phyloP scores from a whole-genome alignment of 2,113 vertebrate species.

The Phocoena sinus region DNA sequence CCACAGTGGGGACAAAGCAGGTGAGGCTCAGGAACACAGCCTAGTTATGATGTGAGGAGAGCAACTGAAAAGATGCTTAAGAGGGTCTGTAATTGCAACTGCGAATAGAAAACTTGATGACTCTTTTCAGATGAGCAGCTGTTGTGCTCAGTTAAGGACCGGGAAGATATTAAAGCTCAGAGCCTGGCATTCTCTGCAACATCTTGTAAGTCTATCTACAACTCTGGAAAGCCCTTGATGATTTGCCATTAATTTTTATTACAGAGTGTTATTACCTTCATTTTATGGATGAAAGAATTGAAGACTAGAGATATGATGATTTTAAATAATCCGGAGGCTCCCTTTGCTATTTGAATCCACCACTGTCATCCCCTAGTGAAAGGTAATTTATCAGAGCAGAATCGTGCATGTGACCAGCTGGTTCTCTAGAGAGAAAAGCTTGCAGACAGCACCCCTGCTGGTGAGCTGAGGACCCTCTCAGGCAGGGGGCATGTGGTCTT shows the following conservation, averaged over 20 bases:
- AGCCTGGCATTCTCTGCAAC: not conserved
- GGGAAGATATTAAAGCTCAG: not conserved
- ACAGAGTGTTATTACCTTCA: constrained; percentile 12
- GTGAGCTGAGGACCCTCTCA: rapidly evolving
- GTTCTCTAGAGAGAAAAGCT: not conserved
- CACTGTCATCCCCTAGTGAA: not conserved
- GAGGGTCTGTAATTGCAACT: not conserved
- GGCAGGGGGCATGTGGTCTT: too few relatives aligned
- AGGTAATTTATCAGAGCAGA: not conserved
- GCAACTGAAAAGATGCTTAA: too few relatives aligned
- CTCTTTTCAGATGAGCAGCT: not conserved
- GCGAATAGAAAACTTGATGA: not conserved
- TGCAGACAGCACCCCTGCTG: not conserved
- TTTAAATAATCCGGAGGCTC: constrained; percentile 28
- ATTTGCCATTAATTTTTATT: constrained; percentile 51
- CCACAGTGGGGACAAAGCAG: not conserved
- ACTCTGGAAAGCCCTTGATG: constrained; percentile 15
- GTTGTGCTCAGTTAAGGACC: not conserved
- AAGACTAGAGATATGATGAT: not conserved
- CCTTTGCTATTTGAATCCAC: not conserved
- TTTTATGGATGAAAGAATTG: constrained; percentile 39
- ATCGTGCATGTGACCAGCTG: not conserved
- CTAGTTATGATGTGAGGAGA: not conserved
- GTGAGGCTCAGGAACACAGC: not conserved
- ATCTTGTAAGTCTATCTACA: not conserved